Evolutionary conservation across 2,113 vertebrate genomes (phyloP), one percentile per base, ranked within the genome.

Genomic region (Gobio gobio): DNA sequence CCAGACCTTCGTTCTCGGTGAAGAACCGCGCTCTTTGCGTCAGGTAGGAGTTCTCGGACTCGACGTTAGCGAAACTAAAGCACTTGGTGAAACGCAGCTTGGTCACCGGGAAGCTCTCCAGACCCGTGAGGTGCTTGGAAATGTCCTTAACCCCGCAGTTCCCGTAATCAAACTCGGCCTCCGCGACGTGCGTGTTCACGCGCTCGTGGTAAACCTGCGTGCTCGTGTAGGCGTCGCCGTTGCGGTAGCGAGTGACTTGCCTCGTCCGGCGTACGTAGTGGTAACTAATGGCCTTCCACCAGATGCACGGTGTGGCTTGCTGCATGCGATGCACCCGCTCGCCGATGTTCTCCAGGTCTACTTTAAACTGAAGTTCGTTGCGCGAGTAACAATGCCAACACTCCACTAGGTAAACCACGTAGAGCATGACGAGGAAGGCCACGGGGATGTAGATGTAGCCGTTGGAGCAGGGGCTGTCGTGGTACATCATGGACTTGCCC

Each of bases 51-150:
- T 99, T 99, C 92, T 99, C 98, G 0, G 98, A 99, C 92, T 99
- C 98, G 92, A 98, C 96, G 0, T 97, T 99, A 89, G 98, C 98
- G 86, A 99, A 99, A 91, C 98, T 99, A 91, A 99, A 99, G 95
- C 98, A 99, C 94, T 99, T 99, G 56, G 98, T 99, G 94, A 99
- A 99, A 91, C 96, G 96, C 85, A 99, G 93, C 85, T 95, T 94
- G 0, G 96, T 98, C 90, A 97, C 95, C 0, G 97, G 95, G 84
- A 97, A 97, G 83, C 94, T 93, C 89, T 98, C 96, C 90, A 99
- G 88, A 64, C 96, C 97, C 79, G 95, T 93, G 86, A 99, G 95
- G 18, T 94, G 92, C 93, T 98, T 99, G 14, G 98, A 99, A 86
- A 99, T 96, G 85, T 99, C 98, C 79, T 97, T 98, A 80, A 96